These are phyloP conservation scores for Ectobius pallidus DNA, from an alignment of 2,888 invertebrate species.

Conservation along the genomic window DNA sequence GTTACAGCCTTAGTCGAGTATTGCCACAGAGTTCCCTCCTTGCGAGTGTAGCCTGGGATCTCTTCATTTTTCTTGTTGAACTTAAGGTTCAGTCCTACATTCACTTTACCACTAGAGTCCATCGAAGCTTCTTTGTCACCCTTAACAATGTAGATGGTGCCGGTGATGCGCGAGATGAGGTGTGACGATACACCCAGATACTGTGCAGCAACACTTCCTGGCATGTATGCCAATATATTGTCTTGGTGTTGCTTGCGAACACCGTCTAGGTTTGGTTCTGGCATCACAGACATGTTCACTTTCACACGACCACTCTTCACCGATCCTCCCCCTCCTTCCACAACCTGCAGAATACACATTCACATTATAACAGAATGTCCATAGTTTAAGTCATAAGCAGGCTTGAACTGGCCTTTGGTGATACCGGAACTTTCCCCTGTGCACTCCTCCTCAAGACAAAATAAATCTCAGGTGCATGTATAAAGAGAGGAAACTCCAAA, in stretches of 20 bases:
- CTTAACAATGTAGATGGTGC: conserved; percentile 74
- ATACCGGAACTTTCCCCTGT: too few relatives aligned
- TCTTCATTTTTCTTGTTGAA: conserved; percentile 77
- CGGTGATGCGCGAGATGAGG: conserved; percentile 85
- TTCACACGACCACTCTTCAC: conserved; percentile 60
- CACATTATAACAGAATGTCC: background rate
- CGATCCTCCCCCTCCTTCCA: conserved; percentile 58
- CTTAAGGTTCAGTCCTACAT: conserved; percentile 91
- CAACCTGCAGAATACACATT: too few relatives aligned
- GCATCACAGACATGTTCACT: conserved; percentile 59
- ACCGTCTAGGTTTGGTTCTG: conserved; percentile 60
- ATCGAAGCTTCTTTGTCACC: conserved; percentile 57
- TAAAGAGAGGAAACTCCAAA: too few relatives aligned
- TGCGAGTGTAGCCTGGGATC: conserved; percentile 83
- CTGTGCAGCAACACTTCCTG: conserved; percentile 62
- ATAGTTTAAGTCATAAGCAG: too few relatives aligned
- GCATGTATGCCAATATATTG: conserved; percentile 56
- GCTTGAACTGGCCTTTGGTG: too few relatives aligned
- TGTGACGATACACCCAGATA: conserved; percentile 69
- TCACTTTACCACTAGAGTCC: conserved; percentile 61
- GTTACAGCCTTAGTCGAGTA: conserved; percentile 79
- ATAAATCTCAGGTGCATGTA: too few relatives aligned
- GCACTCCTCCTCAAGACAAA: too few relatives aligned
- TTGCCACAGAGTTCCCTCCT: conserved; percentile 70
- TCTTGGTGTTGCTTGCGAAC: conserved; percentile 51